Percentiles rank a stretch among this genome's conserved stretches.
phyloP scores from a whole-genome alignment of 2,888 invertebrate genomes.

The Gymnocheta viridis region DNA sequence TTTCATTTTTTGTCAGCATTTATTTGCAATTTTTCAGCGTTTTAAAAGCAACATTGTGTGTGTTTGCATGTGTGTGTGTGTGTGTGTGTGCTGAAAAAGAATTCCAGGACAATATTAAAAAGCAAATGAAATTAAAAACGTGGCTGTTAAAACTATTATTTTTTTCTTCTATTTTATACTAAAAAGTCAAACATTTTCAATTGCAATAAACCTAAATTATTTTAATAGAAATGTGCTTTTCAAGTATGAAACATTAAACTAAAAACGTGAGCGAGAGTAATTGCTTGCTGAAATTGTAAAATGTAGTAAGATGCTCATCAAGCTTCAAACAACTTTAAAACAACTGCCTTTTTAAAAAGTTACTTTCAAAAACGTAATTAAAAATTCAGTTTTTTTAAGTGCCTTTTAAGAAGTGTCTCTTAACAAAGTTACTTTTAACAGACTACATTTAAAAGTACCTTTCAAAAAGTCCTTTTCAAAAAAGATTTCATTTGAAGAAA shows the following conservation, averaged over 20 bases:
- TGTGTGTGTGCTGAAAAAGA: not conserved
- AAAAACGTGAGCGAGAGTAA: conserved; percentile 24
- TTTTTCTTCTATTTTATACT: not conserved
- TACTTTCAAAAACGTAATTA: not conserved
- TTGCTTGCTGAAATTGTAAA: not conserved
- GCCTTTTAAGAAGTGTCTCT: too few relatives aligned
- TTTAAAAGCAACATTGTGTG: not conserved
- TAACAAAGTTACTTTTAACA: too few relatives aligned
- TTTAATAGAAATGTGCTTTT: not conserved
- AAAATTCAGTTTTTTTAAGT: too few relatives aligned
- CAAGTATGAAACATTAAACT: not conserved
- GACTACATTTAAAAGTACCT: too few relatives aligned
- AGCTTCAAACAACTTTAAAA: not conserved
- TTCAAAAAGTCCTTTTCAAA: too few relatives aligned
- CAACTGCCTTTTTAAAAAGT: not conserved
- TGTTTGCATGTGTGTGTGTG: not conserved
- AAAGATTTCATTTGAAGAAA: too few relatives aligned
- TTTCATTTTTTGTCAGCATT: not conserved
- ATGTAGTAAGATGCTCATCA: not conserved
- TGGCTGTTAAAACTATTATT: not conserved
- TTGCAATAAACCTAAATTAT: conserved; percentile 35
- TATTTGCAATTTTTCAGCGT: not conserved
- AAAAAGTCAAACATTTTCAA: not conserved
- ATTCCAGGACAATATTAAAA: not conserved
- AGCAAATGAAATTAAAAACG: conserved; percentile 20